Evolutionary conservation across 1,140 invertebrate genomes (phyloP).

Genomic region (Oedothorax gibbosus): DNA sequence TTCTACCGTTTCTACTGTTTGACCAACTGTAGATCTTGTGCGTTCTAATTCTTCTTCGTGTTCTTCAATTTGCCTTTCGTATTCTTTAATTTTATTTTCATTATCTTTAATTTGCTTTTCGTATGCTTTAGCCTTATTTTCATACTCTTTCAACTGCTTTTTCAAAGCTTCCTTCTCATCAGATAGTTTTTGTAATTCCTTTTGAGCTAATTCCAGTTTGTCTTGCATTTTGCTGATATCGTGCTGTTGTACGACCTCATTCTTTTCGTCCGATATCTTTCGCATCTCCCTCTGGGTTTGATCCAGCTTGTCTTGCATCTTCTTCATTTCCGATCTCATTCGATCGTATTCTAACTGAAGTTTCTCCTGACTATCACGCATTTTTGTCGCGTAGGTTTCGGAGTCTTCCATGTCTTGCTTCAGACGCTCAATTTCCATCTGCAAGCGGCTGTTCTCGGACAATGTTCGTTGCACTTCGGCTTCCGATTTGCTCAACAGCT

Average conservation of each 20-base stretch:
- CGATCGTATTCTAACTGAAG: conserved; percentile 49
- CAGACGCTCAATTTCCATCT: conserved; percentile 82
- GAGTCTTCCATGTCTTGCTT: conserved; percentile 80
- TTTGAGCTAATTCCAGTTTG: conserved; percentile 77
- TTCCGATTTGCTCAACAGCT: conserved; percentile 64
- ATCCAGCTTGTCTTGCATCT: conserved; percentile 82
- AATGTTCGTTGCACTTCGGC: conserved; percentile 64
- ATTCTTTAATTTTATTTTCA: conserved; percentile 63
- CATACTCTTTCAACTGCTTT: conserved; percentile 63
- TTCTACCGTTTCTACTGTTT: conserved; percentile 42
- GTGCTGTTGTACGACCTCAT: conserved; percentile 62
- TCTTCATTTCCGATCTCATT: conserved; percentile 81
- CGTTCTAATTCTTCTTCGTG: conserved; percentile 59
- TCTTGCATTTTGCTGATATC: conserved; percentile 82
- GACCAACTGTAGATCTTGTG: conserved; percentile 46
- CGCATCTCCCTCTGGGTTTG: conserved; percentile 75
- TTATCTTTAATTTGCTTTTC: conserved; percentile 63
- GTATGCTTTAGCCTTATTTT: conserved; percentile 63
- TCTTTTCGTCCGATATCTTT: conserved; percentile 63
- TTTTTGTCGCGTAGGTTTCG: conserved; percentile 61
- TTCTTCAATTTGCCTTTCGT: conserved; percentile 63
- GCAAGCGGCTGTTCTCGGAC: conserved; percentile 65
- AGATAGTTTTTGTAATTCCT: conserved; percentile 71
- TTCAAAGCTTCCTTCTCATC: conserved; percentile 64
- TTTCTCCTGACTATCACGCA: conserved; percentile 51